A percentile compares a stretch with the other conserved stretches of the same genome.
These are phyloP conservation scores for Campaea margaritaria DNA, from an alignment of 2,888 invertebrate genomes.

Conservation along the genomic window DNA sequence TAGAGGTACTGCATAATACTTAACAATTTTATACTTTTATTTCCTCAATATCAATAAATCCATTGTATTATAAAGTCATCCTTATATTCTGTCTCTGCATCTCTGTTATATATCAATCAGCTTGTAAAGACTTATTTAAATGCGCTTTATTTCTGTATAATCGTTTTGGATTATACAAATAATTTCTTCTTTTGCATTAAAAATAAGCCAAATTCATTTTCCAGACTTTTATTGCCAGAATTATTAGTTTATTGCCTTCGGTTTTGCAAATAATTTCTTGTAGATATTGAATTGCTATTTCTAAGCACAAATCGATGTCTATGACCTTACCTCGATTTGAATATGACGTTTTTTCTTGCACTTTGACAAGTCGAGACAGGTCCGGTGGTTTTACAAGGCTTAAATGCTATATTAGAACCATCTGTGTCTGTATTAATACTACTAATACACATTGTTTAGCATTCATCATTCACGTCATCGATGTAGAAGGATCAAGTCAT, in stretches of 20 bases:
- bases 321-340: conserved; percentile 44
- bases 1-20: conserved; percentile 19
- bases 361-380: conserved; percentile 61
- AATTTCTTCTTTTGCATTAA: conserved; percentile 38
- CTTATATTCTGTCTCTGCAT: conserved; percentile 48
- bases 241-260: conserved; percentile 44
- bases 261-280: conserved; percentile 39
- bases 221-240: conserved; percentile 39
- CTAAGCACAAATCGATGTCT: conserved; percentile 38
- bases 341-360: conserved; percentile 51
- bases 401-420: conserved; percentile 64
- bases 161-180: conserved; percentile 37
- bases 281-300: conserved; percentile 39
- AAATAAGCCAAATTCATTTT: conserved; percentile 36
- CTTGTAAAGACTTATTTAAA: conserved; percentile 61
- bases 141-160: conserved; percentile 52
- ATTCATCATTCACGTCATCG: conserved; percentile 78
- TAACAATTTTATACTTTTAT: conserved; percentile 26
- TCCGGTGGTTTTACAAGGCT: conserved; percentile 64
- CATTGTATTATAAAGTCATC: conserved; percentile 36
- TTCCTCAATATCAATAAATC: conserved; percentile 46
- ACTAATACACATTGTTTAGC: conserved; percentile 70
- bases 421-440: conserved; percentile 68
- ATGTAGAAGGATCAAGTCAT: conserved; percentile 53
- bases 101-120: conserved; percentile 55